A percentile compares a stretch with the other conserved stretches of the same genome.
phyloP scores from a whole-genome alignment of 1,140 invertebrate species.

The Hylyphantes graminicola region DNA sequence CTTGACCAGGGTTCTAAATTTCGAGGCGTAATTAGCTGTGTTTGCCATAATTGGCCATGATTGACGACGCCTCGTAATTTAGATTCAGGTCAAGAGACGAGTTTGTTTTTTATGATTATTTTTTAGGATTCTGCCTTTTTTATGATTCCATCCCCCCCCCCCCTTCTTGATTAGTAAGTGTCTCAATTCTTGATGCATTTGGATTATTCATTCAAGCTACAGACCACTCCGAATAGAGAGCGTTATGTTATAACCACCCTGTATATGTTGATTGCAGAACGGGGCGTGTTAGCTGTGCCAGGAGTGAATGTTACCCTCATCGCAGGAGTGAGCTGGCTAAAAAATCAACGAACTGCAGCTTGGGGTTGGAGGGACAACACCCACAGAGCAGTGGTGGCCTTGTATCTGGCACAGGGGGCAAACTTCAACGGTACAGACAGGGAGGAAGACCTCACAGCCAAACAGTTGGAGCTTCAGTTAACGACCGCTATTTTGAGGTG shows the following conservation, averaged over 20 bases:
- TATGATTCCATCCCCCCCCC: no score
- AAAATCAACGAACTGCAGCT: not conserved
- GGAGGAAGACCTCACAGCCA: conserved; percentile 34
- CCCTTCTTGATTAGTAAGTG: no score
- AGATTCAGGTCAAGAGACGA: no score
- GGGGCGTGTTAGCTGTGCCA: not conserved
- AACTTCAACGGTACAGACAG: conserved; percentile 27
- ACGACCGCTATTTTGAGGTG: conserved; percentile 21
- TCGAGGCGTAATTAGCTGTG: not conserved
- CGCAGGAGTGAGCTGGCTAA: not conserved
- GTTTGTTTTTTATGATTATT: no score
- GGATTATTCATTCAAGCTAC: no score
- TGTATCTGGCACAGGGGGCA: conserved; percentile 22
- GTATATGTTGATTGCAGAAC: conserved; percentile 4
- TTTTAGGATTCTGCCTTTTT: no score
- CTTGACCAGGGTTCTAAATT: not conserved
- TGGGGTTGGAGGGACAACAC: conserved; percentile 41
- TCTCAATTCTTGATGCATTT: no score
- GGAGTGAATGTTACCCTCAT: not conserved
- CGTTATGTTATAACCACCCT: not conserved
- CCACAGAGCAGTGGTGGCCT: conserved; percentile 17
- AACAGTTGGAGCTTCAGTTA: conserved; percentile 18
- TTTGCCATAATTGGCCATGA: no score
- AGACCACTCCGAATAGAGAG: no score
- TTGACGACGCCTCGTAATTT: no score